Conservation (phyloP, 2,113 vertebrate genomes). For the Trogon surrucura region DNA sequence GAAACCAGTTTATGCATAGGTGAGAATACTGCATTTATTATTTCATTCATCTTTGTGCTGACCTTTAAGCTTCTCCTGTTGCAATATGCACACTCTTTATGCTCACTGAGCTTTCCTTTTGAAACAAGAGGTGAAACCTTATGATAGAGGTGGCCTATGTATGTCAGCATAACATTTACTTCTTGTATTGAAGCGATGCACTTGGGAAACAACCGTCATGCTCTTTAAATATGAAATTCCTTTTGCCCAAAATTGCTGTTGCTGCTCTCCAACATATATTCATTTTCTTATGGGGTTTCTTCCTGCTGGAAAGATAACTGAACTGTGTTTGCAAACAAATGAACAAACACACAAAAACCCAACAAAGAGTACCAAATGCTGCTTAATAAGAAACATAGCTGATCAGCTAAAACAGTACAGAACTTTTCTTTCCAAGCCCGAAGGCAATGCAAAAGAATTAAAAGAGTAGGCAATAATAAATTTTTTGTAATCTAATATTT, state of each 20-base stretch:
- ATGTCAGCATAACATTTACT: slow-evolving; percentile 19
- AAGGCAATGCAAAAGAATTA: neutral
- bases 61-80: slow-evolving; percentile 43
- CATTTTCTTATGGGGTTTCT: slow-evolving; percentile 18
- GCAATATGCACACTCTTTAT: neutral
- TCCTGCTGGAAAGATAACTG: neutral
- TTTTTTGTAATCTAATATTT: neutral
- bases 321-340: neutral
- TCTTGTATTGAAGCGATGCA: neutral
- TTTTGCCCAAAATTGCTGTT: neutral
- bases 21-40: neutral
- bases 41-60: neutral
- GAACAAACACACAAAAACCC: accelerated
- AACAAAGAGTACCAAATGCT: neutral
- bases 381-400: neutral
- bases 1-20: neutral
- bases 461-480: neutral
- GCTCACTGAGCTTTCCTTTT: neutral
- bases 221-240: slow-evolving; percentile 39
- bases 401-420: neutral
- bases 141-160: neutral
- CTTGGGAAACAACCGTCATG: neutral
- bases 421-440: neutral
- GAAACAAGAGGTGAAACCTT: slow-evolving; percentile 19
- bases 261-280: neutral